Conservation (phyloP, 2,888 invertebrate genomes). For the Acanthoscelides obtectus region DNA sequence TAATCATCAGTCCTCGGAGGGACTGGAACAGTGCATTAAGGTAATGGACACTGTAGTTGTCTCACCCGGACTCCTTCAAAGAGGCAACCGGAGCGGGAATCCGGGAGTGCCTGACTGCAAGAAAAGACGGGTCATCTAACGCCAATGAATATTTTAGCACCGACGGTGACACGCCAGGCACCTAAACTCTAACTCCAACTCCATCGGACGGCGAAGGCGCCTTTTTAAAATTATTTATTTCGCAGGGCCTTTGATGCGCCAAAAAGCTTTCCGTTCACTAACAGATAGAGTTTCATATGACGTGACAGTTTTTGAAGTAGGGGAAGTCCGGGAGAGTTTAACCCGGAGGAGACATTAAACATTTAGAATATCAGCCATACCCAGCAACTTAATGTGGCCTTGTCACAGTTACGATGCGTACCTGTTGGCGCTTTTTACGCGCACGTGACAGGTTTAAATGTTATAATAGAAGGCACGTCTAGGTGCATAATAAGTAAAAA, state of each 20-base stretch:
- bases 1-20: conserved; percentile 51
- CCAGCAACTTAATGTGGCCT: too few relatives aligned
- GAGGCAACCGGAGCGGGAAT: not conserved
- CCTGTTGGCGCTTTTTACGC: too few relatives aligned
- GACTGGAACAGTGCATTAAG: conserved; percentile 49
- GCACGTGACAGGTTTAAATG: too few relatives aligned
- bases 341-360: too few relatives aligned
- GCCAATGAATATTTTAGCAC: not conserved
- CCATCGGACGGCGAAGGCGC: not conserved
- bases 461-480: too few relatives aligned
- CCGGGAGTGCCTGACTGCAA: not conserved
- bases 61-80: not conserved
- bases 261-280: not conserved
- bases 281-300: too few relatives aligned
- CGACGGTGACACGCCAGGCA: not conserved
- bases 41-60: conserved; percentile 41
- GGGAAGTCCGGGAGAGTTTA: too few relatives aligned
- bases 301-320: too few relatives aligned
- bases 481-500: too few relatives aligned
- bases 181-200: not conserved
- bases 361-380: too few relatives aligned
- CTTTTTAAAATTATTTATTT: not conserved
- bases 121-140: conserved; percentile 1
- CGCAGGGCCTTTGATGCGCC: not conserved
- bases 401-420: too few relatives aligned